Base-by-base conservation (phyloP, 1,140 invertebrate species). In the Arion vulgaris region DNA sequence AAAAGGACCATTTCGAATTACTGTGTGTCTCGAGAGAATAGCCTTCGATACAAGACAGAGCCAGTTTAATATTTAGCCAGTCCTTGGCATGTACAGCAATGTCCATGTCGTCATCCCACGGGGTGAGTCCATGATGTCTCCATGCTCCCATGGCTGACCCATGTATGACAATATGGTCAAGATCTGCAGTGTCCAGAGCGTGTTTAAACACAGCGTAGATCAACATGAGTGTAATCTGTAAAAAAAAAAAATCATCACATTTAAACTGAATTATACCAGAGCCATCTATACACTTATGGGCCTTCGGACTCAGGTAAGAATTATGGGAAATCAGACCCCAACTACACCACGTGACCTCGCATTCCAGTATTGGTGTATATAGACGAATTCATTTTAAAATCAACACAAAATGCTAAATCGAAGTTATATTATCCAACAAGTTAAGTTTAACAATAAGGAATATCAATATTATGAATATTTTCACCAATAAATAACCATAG, bases 81-180 rank as follows among this genome's bases (percentile, higher is more conserved):
- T 77, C 45, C 28, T 26, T 34, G 75, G 57, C 75, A n/a, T 77
- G n/a, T 11, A 77, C 32, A 15, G 45, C 75, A 57, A 77, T 51
- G 51, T 77, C 75, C 17, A 77, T 77, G 75, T 77, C 75, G n/a
- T 77, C 75, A 39, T 77, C 75, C 75, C 75, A 77, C 32, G 75
- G 75, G 4, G 53, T 77, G 15, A 77, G 7, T 28, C 75, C 75
- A 34, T 62, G 75, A 36, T 77, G 75, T 57, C 75, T 77, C 49
- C 53, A 62, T 23, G 53, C 75, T 26, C 75, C 75, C 45, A 77
- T 77, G 2, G 53, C 49, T 9, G 75, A 53, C 32, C 75, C 75
- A 32, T 74, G 72, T 39, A 74, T 39, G 38, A 74, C 1, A 32
- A 74, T 28, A 39, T 74, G 72, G 11, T 23, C 38, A 28, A 74